Evolutionary conservation across 2,797 vertebrate genomes (phyloP), one percentile per base, ranked within the genome.

Genomic region (Aythya fuligula): DNA sequence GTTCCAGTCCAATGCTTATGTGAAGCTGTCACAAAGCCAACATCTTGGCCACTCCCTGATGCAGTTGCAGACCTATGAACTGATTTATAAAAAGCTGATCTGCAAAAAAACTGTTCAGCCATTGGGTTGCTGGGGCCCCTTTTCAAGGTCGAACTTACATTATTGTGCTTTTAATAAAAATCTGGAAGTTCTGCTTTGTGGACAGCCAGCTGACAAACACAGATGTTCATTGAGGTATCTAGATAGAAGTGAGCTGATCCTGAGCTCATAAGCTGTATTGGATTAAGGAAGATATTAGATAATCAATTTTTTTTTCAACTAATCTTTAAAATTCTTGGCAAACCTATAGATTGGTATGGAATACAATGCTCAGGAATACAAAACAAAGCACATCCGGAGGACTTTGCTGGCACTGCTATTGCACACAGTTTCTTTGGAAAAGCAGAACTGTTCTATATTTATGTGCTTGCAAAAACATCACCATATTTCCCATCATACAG

Each of bases 401-500:
- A 85, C 81, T 95, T 96, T 91, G 81, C 34, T 97, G 95, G 95
- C 96, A 83, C 69, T 75, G 72, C 43, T 95, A 76, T 88, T 14
- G 2, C 60, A 77, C 70, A 93, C 47, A 78, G 62, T n/a, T 94
- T 75, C 70, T 89, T 90, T 85, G 80, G 82, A 89, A 91, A 94
- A 95, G 86, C 72, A 95, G 86, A 93, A 75, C 92, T 87, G 56
- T 84, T 94, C 95, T 95, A 93, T 95, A 97, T 97, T 97, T 97
- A 97, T 96, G 97, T 92, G 80, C 96, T 96, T 94, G 90, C 88
- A 92, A 92, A 96, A 97, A 90, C 88, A 95, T 93, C 92, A 95
- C 94, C 93, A 80, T 95, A 94, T 97, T 97, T 97, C 96, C 96
- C 92, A 95, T 97, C 80, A 77, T 89, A 97, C 62, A 97, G 95